Percentiles rank a stretch among this genome's conserved stretches.
These are phyloP conservation scores for Phrynocephalus versicolor DNA, from an alignment of 2,113 vertebrate species.

Conservation along the genomic window DNA sequence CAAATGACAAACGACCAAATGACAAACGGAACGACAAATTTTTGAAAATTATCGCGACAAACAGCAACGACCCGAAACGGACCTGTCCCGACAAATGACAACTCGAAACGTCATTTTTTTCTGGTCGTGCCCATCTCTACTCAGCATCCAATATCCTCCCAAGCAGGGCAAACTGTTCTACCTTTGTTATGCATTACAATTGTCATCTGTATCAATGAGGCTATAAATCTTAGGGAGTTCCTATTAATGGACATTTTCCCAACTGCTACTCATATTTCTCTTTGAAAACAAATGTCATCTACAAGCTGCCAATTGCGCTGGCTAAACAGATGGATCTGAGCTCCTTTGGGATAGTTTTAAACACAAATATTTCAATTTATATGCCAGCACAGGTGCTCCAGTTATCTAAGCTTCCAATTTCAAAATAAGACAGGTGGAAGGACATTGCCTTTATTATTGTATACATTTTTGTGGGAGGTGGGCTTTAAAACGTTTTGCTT, in stretches of 20 bases:
- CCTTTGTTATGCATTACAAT: conserved; percentile 6
- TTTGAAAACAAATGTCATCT: conserved; percentile 27
- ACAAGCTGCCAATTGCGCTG: conserved; percentile 55
- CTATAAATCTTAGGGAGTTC: neutral
- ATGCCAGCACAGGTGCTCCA: conserved; percentile 46
- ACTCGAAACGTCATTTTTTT: too few species aligned
- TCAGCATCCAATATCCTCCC: conserved; percentile 1
- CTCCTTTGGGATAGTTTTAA: conserved; percentile 62
- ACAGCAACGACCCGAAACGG: too few species aligned
- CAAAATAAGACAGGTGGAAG: neutral
- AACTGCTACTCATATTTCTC: conserved; percentile 21
- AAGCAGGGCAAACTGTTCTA: neutral
- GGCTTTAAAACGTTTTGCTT: conserved; percentile 27
- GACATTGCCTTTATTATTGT: conserved; percentile 34
- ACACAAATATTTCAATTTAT: conserved; percentile 69
- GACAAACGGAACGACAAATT: too few species aligned
- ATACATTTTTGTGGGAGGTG: conserved; percentile 35
- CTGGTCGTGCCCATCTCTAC: too few species aligned
- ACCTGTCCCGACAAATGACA: too few species aligned
- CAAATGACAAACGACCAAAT: too few species aligned
- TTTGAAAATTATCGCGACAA: too few species aligned
- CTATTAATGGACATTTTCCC: conserved; percentile 4
- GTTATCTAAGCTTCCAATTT: conserved; percentile 48
- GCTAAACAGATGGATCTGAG: conserved; percentile 66
- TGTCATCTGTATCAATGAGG: conserved; percentile 21